Base-by-base conservation (phyloP, 2,888 invertebrate genomes). In the Hypsopygia costalis region DNA sequence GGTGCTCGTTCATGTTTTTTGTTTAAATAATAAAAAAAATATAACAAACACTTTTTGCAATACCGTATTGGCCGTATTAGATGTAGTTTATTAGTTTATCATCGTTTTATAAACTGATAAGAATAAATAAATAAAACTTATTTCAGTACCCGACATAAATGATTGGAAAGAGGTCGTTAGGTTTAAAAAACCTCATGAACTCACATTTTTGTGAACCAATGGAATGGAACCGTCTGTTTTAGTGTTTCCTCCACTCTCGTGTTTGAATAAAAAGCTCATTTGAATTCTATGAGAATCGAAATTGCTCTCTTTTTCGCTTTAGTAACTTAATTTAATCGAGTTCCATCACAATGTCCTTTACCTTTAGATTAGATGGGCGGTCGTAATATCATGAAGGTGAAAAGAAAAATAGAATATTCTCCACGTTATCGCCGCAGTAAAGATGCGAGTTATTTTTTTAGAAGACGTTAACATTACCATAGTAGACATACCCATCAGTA, bases 211-310 rank as follows among this genome's bases (percentile, higher is more conserved):
- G 55, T 56, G 58, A 59, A 54, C 67, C 72, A 67, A 71, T 70
- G 69, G 64, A 65, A 66, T 59, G 59, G 54, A 68, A 72, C 68
- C 69, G 62, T 77, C 74, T 78, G 74, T 77, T 78, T 81, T 76
- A 81, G 73, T 78, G 79, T 79, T 73, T 69, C 69, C 67, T 68
- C 16, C 16, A 67, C 61, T 70, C 69, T 70, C 62, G 62, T 64
- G 74, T 86, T 85, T 85, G 85, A 83, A 86, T 86, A 86, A 86
- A 86, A 85, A 78, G 74, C 81, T 86, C 86, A 83, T 87, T 86
- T 86, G 81, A 81, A 87, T 86, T 82, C 86, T 79, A 85, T 79
- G 83, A 75, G 85, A 81, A 86, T 87, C 80, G 83, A 69, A 85
- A 83, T 82, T 77, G 82, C 78, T 79, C 81, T 77, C 78, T 74